A percentile compares a stretch with the other conserved stretches of the same genome.
These are phyloP conservation scores for Toxonevra muliebris DNA, from an alignment of 2,888 invertebrate species.

Conservation along the genomic window DNA sequence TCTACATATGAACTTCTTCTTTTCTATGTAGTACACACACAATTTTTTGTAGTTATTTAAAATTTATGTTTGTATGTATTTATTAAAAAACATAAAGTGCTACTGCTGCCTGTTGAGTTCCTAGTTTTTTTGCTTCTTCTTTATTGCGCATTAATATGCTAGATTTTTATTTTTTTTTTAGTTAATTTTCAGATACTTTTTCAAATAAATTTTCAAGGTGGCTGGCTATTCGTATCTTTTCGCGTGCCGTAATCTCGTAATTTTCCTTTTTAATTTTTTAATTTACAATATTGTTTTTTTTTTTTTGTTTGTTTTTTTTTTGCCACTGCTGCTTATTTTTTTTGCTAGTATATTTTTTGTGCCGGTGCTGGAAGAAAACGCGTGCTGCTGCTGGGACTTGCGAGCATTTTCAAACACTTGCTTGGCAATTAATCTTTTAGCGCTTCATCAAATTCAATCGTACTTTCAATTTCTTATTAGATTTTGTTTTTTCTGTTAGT, in stretches of 20 bases:
- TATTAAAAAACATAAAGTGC: no score
- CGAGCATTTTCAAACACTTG: conserved; percentile 9
- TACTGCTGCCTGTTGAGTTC: no score
- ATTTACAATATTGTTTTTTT: neutral
- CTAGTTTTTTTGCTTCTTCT: no score
- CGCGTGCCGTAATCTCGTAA: no score
- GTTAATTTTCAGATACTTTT: neutral
- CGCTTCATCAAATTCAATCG: conserved; percentile 23
- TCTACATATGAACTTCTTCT: no score
- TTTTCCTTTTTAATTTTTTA: no score
- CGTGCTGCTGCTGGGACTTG: neutral
- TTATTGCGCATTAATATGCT: conserved; percentile 16
- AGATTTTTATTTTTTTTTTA: neutral
- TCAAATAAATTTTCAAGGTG: conserved; percentile 21
- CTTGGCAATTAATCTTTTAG: conserved; percentile 26
- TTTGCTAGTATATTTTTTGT: neutral
- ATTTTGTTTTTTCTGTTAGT: no score
- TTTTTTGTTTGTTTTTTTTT: neutral
- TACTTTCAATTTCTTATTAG: neutral
- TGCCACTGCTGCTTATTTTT: neutral
- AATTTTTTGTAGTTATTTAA: no score
- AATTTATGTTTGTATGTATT: no score
- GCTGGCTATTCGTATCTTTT: neutral
- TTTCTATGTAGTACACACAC: no score
- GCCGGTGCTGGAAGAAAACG: neutral